A percentile compares a stretch with the other conserved stretches of the same genome.
Evolutionary conservation across 2,888 invertebrate genomes (phyloP).

Genomic region (Eupithecia insigniata): DNA sequence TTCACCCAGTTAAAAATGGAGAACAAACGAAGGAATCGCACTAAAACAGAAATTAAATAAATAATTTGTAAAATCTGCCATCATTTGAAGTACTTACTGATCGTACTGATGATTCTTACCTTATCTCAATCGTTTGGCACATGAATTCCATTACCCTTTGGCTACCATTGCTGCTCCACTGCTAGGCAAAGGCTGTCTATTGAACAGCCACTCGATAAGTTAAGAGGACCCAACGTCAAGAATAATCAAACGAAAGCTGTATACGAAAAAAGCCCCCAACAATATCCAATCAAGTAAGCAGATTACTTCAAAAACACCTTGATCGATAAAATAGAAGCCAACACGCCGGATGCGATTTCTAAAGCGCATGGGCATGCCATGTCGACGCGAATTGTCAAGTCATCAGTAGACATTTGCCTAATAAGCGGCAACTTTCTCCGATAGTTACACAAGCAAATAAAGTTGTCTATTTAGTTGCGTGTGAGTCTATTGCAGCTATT

Average conservation of each 20-base stretch:
- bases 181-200: neutral
- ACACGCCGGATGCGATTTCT: conserved; percentile 36
- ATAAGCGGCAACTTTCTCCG: conserved; percentile 44
- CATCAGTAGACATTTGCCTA: conserved; percentile 42
- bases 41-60: neutral
- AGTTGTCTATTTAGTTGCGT: conserved; percentile 64
- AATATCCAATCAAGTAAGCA: conserved; percentile 19
- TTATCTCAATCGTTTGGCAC: neutral
- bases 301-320: conserved; percentile 30
- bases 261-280: neutral
- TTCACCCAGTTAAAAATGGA: neutral
- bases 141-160: neutral
- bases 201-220: neutral
- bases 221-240: conserved; percentile 5
- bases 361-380: conserved; percentile 26
- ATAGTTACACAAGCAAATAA: conserved; percentile 51
- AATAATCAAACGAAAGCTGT: neutral
- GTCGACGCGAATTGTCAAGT: conserved; percentile 43
- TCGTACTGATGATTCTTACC: neutral
- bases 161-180: neutral
- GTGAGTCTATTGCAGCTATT: conserved; percentile 61
- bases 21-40: neutral
- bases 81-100: neutral
- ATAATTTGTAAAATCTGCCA: neutral
- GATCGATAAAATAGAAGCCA: conserved; percentile 18